These are phyloP conservation scores for Brachionus plicatilis DNA, from an alignment of 1,140 invertebrate species.

Conservation along the genomic window DNA sequence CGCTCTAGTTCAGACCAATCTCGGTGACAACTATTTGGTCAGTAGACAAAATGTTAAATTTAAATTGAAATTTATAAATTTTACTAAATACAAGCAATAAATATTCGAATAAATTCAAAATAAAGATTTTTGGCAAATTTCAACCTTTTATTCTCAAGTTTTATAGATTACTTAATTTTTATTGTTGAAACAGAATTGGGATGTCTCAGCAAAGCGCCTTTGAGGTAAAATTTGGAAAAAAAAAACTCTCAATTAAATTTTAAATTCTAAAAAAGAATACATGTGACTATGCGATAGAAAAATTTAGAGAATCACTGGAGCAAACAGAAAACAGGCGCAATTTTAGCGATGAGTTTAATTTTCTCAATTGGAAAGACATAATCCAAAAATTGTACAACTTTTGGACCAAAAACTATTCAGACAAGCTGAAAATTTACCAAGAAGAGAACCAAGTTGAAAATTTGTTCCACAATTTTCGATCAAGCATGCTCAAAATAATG, in stretches of 20 bases:
- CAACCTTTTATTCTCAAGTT: neutral
- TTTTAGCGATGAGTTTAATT: neutral
- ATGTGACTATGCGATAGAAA: neutral
- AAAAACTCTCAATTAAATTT: neutral
- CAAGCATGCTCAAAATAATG: conserved; percentile 12
- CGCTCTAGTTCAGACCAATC: too few relatives aligned
- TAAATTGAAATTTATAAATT: neutral
- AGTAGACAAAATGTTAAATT: conserved; percentile 20
- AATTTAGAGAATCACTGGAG: conserved; percentile 18
- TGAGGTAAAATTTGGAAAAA: neutral
- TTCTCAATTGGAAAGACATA: conserved; percentile 35
- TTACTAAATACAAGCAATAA: neutral
- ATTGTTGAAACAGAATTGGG: neutral
- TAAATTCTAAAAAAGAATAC: neutral
- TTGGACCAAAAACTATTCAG: conserved; percentile 16
- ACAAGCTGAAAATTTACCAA: conserved; percentile 15
- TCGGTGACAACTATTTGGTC: neutral
- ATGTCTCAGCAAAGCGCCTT: neutral
- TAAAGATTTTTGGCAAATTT: neutral
- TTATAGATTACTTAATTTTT: neutral
- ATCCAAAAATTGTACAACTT: conserved; percentile 3
- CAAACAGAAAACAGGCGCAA: neutral
- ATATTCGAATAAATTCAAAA: neutral
- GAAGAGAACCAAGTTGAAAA: neutral
- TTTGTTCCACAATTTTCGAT: conserved; percentile 4